Base-by-base conservation (phyloP, 1,140 invertebrate species). In the Gonioctena quinquepunctata region DNA sequence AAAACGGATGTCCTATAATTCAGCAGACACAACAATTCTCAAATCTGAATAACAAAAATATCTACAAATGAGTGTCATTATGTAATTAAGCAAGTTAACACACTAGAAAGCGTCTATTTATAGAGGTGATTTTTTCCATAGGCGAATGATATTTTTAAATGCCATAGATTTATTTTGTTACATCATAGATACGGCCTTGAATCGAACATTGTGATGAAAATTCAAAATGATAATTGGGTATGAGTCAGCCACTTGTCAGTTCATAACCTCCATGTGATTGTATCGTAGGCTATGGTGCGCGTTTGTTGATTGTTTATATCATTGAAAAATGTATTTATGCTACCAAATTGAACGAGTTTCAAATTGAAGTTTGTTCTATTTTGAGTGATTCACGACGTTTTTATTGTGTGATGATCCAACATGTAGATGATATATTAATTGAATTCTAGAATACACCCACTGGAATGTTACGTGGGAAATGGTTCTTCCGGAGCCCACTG, bases 61-160 rank as follows among this genome's bases (percentile, higher is more conserved):
- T 7, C 50, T 25, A 59, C 56, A 59, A 28, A 59, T 59, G 23
- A 25, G 2, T 11, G 5, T 16, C n/a, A 59, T 59, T 59, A 59
- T 59, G 13, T 25, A 59, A 59, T 59, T 16, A 59, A 59, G 16
- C 23, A 59, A 59, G 56, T 26, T 26, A 59, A 59, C 23, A 59
- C 3, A 25, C 7, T 26, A 7, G 25, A 25, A 18, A 25, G 2
- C 6, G 25, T 59, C 56, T 59, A 59, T 59, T 59, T 59, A 59
- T 59, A 59, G 56, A 25, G 25, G 56, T 59, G 56, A 59, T 59
- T 59, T 59, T 59, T 59, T 59, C n/a, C 23, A 59, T n/a, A 59
- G 56, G 22, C 23, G 56, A 59, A n/a, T 16, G 23, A 23, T 26
- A 26, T 25, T 25, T 59, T 26, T 59, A 59, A 22, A 7, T 22